phyloP scores from a whole-genome alignment of 2,113 vertebrate genomes.

The Procavia capensis region DNA sequence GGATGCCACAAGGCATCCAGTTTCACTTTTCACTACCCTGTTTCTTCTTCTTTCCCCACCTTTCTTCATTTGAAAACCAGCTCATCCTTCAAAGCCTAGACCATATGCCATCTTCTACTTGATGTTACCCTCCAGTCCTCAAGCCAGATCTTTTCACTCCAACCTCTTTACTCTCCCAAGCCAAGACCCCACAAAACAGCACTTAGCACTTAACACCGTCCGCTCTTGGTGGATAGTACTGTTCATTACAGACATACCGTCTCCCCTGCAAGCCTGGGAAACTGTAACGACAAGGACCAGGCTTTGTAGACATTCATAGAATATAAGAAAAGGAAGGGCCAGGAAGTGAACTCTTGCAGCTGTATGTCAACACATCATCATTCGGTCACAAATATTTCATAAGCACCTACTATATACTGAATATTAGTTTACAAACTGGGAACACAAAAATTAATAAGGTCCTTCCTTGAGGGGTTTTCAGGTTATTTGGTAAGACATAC shows the following conservation, averaged over 20 bases:
- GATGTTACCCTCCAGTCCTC: no score
- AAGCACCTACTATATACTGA: neutral
- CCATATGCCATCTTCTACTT: rapidly evolving
- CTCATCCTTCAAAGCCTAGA: neutral
- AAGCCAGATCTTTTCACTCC: neutral
- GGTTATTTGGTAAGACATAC: neutral
- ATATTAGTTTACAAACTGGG: neutral
- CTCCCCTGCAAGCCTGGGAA: neutral
- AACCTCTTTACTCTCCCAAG: neutral
- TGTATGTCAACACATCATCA: neutral
- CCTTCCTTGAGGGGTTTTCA: neutral
- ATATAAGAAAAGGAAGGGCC: neutral
- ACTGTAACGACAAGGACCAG: neutral
- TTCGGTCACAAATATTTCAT: neutral
- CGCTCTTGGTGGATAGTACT: neutral
- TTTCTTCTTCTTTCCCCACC: neutral
- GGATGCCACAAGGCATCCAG: neutral
- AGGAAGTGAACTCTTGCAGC: neutral
- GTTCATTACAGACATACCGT: rapidly evolving
- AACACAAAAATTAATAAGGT: neutral
- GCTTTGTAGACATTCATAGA: neutral
- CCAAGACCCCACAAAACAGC: neutral
- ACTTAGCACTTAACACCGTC: neutral
- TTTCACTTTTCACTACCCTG: neutral
- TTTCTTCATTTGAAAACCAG: neutral